Base-by-base conservation (phyloP, 2,113 vertebrate species). In the Petrocephalus microphthalmus region DNA sequence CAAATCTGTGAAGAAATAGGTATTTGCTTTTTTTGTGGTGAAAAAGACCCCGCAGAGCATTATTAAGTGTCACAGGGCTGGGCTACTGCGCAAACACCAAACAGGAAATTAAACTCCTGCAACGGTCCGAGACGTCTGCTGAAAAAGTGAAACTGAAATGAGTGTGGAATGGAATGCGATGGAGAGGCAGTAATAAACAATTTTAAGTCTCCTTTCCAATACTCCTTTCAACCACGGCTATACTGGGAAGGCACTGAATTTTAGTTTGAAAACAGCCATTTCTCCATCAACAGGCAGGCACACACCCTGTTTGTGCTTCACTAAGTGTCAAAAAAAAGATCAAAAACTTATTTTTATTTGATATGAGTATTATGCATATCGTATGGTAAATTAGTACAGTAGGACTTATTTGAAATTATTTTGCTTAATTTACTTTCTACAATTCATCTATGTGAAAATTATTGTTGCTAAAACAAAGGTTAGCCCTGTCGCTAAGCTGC, bases 1-100 rank as follows among this genome's bases (percentile, higher is more conserved):
- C 85, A 52, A 86, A 89, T 64, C 57, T 25, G 6, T 49, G 19
- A 19, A 45, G 51, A 47, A 29, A 47, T 10, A 13, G 13, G 86
- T 8, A 7, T 49, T 54, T 56, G 6, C 15, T 85, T 49, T 51
- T 54, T 88, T 71, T 67, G 25, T 22, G 71, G 64, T 10, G 74
- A 82, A 33, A 71, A 37, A 22, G 7, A 51, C 29, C 20, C n/a
- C 15, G 25, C 47, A 25, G 22, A 87, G 10, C 64, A 8, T 29
- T 22, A 20, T 42, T 74, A 86, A 78, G 51, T 37, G 84, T 29
- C 33, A 89, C 88, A 84, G 17, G 71, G 82, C 88, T 71, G 49
- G 51, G 49, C 64, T 33, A 57, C 54, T 88, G 49, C 45, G 17
- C 22, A 86, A 25, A 78, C 29, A 42, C 42, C 8, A 2, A 54